Base-by-base conservation (phyloP, 2,797 vertebrate genomes). In the Gorsachius magnificus region DNA sequence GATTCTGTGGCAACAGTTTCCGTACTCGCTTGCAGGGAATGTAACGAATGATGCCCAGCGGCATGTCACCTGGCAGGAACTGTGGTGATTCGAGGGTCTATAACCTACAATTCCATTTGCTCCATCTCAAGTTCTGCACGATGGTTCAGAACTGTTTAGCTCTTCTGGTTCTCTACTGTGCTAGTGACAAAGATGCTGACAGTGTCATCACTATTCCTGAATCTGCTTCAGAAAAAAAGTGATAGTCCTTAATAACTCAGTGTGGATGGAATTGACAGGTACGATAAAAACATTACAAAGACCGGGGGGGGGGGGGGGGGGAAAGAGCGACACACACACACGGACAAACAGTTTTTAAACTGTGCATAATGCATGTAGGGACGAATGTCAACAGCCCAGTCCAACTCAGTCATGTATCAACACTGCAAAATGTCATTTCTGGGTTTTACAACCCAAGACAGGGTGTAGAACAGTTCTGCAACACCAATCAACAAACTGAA, bases 251-350 rank as follows among this genome's bases (percentile, higher is more conserved):
- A 65, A 28, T n/a, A 71, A 74, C 22, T 63, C 36, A 24, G 2
- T 4, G 24, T n/a, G 14, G 70, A 93, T n/a, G 22, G 43, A 74
- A 77, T 2, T 15, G 45, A 64, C 12, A 8, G 0, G 2, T 24
- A 11, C 11, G 6, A 38, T 48, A 75, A 83, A 83, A 57, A 9
- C 1, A 5, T n/a, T 54, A n/a, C 14, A 38, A 54, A 81, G 46
- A 35, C 0, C 3, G 12, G 6, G 35, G 17, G 21, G 12, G 13
- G 7, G 41, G 41, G 16, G 41, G 6, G 38, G 11, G 36, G 36
- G 10, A 10, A 41, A 15, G 41, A 43, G 16, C 41, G 16, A 43
- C 41, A 56, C 13, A 53, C 13, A 53, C 7, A 35, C 0, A 0
- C 11, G 5, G 41, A 45, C 0, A 2, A 24, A 26, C 5, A 63